phyloP scores from a whole-genome alignment of 2,888 invertebrate species.

The Plebejus anna region DNA sequence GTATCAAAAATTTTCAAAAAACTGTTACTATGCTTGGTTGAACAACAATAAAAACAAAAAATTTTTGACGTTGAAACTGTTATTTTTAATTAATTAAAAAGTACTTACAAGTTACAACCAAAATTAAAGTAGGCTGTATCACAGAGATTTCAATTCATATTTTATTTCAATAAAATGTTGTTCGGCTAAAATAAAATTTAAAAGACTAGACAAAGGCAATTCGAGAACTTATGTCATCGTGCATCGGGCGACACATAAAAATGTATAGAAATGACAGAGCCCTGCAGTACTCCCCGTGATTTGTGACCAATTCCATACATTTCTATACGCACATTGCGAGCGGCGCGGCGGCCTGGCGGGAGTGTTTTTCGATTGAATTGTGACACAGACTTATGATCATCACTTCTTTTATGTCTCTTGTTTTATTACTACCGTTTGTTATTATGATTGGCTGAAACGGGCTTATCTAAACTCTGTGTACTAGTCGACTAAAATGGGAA shows the following conservation, averaged over 20 bases:
- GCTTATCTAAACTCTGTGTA: neutral
- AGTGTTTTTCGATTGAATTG: conserved; percentile 18
- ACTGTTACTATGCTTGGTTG: neutral
- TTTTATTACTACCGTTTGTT: neutral
- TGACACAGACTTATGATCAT: conserved; percentile 14
- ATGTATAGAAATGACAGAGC: conserved; percentile 20
- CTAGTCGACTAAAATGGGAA: neutral
- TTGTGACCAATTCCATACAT: conserved; percentile 22
- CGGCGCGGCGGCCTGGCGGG: neutral
- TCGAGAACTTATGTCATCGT: conserved; percentile 8
- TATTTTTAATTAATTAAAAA: neutral
- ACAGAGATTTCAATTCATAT: neutral
- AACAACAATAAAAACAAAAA: too few relatives aligned
- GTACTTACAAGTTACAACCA: neutral
- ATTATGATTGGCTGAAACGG: neutral
- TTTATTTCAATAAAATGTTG: conserved; percentile 7
- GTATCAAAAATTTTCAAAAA: neutral
- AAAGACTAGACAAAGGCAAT: conserved; percentile 22
- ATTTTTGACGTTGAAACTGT: neutral
- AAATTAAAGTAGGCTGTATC: neutral
- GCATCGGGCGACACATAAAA: conserved; percentile 19
- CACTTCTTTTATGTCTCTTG: conserved; percentile 5
- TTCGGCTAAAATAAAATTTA: neutral
- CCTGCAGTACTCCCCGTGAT: neutral
- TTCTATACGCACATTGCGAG: conserved; percentile 16